Evolutionary conservation across 2,888 invertebrate species (phyloP), one percentile per base, ranked within the genome.

Genomic region (Cryptophagus acutangulus): DNA sequence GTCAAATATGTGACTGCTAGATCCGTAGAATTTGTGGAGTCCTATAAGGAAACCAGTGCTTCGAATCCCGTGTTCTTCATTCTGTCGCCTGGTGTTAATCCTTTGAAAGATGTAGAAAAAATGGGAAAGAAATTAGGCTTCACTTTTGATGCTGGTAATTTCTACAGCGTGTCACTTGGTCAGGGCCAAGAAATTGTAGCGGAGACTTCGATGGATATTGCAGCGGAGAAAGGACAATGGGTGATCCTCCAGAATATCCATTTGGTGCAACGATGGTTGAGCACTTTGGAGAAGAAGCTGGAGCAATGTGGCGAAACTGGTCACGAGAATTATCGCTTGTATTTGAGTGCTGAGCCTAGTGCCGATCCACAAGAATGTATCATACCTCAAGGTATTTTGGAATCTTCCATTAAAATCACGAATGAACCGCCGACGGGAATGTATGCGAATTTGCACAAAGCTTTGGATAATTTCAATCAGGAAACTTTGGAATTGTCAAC

Each of bases 341-440:
- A 82, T 61, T 72, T 95, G 49, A 91, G 90, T 59, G 93, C 93
- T 2, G 94, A 95, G 62, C 89, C 94, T 0, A 83, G 87, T 0
- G 70, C 75, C 0, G 77, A 81, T 60, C 79, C 90, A 0, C 68
- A 67, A 1, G 74, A 74, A 53, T 79, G 81, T 54, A 78, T 81
- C n/a, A 74, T 82, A 30, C 81, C 80, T 0, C 85, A 93, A 72
- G 94, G 94, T 13, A 87, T 95, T 55, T 70, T 95, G 17, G 93
- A 95, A 66, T 87, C 91, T 0, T 86, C 91, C 1, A 91, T 95
- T 61, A 95, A 95, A 72, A 93, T 95, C 42, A 94, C 94, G 2
- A 95, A 94, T 59, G 94, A 95, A 67, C 93, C 94, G 0, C 94
- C 95, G 0, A 90, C 87, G 5, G 94, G 95, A 17, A 93, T 95